phyloP scores from a whole-genome alignment of 2,113 vertebrate species.

The Hypomesus transpacificus region DNA sequence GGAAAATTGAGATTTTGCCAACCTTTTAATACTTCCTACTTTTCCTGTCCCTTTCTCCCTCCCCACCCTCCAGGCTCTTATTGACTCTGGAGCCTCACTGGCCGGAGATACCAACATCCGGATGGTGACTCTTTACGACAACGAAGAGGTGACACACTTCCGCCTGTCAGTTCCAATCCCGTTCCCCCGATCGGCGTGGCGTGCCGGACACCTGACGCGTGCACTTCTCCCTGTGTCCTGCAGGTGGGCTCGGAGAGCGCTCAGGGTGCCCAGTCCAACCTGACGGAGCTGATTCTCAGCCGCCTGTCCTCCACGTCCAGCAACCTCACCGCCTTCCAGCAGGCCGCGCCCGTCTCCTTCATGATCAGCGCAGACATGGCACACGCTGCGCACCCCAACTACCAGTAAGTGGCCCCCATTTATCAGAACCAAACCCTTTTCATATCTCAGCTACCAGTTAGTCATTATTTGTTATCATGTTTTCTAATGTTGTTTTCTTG shows the following conservation, averaged over 20 bases:
- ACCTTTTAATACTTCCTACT: not conserved
- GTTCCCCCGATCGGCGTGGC: no score
- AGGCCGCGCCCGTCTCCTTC: conserved; percentile 87
- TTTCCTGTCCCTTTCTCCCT: not conserved
- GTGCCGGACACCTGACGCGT: no score
- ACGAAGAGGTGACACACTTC: conserved; percentile 82
- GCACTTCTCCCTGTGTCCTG: not conserved
- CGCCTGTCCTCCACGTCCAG: conserved; percentile 78
- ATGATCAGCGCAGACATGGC: conserved; percentile 99
- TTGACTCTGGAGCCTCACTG: conserved; percentile 78
- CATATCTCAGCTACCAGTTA: not conserved
- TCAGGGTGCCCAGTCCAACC: conserved; percentile 87
- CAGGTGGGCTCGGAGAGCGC: conserved; percentile 95
- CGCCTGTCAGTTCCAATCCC: no score
- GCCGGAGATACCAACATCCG: conserved; percentile 82
- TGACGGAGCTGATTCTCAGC: conserved; percentile 89
- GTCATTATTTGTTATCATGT: no score
- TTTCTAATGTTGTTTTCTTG: no score
- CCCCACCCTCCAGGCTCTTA: conserved; percentile 73
- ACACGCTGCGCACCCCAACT: conserved; percentile 94
- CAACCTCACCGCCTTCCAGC: conserved; percentile 87
- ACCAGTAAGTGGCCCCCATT: conserved; percentile 76
- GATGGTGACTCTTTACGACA: conserved; percentile 89
- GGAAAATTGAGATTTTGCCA: not conserved
- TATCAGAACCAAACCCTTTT: not conserved